A percentile compares a stretch with the other conserved stretches of the same genome.
These are phyloP conservation scores for Trisateles emortualis DNA, from an alignment of 2,888 invertebrate genomes.

Conservation along the genomic window DNA sequence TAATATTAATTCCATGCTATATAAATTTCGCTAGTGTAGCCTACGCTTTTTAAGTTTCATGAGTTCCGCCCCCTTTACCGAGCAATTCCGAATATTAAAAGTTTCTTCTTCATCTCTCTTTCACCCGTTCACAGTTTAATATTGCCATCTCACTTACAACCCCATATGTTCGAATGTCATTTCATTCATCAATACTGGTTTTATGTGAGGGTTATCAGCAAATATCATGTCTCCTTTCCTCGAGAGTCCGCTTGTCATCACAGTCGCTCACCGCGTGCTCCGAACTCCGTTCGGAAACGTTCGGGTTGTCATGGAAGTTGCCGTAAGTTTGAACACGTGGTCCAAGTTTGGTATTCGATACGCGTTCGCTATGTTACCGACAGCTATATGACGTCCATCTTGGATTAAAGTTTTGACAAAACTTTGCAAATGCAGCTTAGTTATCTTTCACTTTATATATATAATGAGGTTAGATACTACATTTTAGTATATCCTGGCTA, in stretches of 20 bases:
- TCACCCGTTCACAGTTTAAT: not conserved
- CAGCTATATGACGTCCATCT: slow-evolving; percentile 6
- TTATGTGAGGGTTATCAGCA: not conserved
- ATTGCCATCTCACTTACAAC: not conserved
- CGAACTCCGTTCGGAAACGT: not conserved
- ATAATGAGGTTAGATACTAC: not conserved
- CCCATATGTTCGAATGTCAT: not conserved
- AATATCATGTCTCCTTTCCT: not conserved
- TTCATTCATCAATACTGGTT: not conserved
- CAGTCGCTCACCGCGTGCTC: slow-evolving; percentile 6
- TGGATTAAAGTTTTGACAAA: not conserved
- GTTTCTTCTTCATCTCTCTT: not conserved
- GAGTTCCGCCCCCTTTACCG: not conserved
- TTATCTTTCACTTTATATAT: too few relatives aligned
- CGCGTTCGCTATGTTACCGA: slow-evolving; percentile 17
- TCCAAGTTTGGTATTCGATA: slow-evolving; percentile 40
- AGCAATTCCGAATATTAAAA: not conserved
- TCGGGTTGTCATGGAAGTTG: slow-evolving; percentile 6
- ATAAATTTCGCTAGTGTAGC: not conserved
- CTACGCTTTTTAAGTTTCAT: not conserved
- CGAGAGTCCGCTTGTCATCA: not conserved
- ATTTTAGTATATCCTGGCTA: not conserved
- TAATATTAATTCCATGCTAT: not conserved
- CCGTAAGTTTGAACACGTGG: slow-evolving; percentile 15
- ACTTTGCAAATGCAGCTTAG: too few relatives aligned